phyloP scores from a whole-genome alignment of 2,113 vertebrate genomes.

The mouse (Mus musculus) region GRCm39 chr5:104043001-104043500 shows the following conservation, averaged over 20 bases:
- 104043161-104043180: background rate
- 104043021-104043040: background rate
- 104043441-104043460: background rate
- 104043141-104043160: background rate
- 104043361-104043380: background rate
- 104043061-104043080: background rate
- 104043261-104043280: background rate
- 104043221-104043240: background rate
- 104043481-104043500: background rate
- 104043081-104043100: background rate
- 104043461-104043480: background rate
- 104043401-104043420: background rate
- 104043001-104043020: background rate
- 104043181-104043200: background rate
- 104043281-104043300: background rate
- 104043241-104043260: background rate
- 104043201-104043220: background rate
- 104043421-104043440: background rate
- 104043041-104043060: slow-evolving; percentile 14
- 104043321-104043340: background rate
- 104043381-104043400: background rate
- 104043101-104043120: background rate
- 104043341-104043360: background rate
- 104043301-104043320: background rate
- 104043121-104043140: background rate